These are phyloP conservation scores for Zoanthus gigantus DNA, from an alignment of 92 coral and sea anemone genomes.

Conservation along the genomic window DNA sequence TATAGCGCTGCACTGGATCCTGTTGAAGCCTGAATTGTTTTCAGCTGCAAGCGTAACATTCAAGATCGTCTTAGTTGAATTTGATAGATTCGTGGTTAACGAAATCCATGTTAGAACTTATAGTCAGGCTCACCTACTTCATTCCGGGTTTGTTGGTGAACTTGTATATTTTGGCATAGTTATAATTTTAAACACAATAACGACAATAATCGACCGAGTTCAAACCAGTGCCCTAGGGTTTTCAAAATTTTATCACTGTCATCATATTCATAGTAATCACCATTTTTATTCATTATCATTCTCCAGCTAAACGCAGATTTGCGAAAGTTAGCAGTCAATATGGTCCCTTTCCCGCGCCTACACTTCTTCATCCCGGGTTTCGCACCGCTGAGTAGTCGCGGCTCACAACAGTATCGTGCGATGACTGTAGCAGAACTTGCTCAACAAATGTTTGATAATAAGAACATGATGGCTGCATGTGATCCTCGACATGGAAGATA, in stretches of 20 bases:
- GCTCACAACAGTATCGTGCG: constrained; percentile 87
- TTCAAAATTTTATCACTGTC: not conserved
- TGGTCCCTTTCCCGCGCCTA: constrained; percentile 97
- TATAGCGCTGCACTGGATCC: too few species aligned
- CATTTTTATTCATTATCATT: not conserved
- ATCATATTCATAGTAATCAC: not conserved
- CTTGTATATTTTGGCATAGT: too few species aligned
- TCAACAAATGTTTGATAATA: constrained; percentile 96
- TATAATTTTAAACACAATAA: too few species aligned
- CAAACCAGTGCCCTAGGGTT: too few species aligned
- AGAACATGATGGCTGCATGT: constrained; percentile 99
- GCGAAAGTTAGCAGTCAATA: constrained; percentile 92
- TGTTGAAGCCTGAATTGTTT: too few species aligned
- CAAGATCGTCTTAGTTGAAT: too few species aligned
- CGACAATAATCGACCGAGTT: too few species aligned
- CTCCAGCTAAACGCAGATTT: constrained; percentile 87
- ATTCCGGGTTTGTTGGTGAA: too few species aligned
- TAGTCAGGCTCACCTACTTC: too few species aligned
- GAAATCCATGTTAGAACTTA: too few species aligned
- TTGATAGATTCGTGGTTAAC: too few species aligned
- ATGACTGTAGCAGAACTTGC: constrained; percentile 89
- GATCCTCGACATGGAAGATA: constrained; percentile 97
- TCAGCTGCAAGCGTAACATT: too few species aligned
- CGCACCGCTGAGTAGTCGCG: constrained; percentile 97
- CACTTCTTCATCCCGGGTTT: constrained; percentile 98